Evolutionary conservation across 2,113 vertebrate species (phyloP).

Genomic region (Anhinga rufa): DNA sequence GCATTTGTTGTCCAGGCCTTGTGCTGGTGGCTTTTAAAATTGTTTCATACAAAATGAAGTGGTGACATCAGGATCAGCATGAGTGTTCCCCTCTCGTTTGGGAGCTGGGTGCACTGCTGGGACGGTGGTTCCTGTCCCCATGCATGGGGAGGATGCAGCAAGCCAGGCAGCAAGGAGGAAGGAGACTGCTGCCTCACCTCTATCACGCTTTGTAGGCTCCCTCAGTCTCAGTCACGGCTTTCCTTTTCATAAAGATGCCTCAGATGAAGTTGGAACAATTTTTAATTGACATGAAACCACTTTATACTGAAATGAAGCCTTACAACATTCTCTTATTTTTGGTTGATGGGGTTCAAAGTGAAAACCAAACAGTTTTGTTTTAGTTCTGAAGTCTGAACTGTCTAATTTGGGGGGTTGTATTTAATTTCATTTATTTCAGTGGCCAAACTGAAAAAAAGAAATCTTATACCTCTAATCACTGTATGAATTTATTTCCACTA

Average conservation of each 20-base stretch:
- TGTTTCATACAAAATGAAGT: neutral
- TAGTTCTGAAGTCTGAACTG: neutral
- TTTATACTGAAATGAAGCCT: neutral
- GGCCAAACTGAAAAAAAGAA: neutral
- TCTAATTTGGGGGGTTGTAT: neutral
- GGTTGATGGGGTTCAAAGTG: neutral
- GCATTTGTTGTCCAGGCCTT: neutral
- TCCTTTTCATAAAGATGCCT: neutral
- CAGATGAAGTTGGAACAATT: neutral
- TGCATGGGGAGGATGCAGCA: fast-evolving
- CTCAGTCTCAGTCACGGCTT: neutral
- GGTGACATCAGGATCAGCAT: neutral
- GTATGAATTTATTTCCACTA: neutral
- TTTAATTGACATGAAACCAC: neutral
- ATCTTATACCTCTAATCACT: neutral
- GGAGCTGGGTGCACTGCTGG: fast-evolving
- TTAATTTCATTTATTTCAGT: neutral
- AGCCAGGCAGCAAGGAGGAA: fast-evolving
- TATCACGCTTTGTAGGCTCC: neutral
- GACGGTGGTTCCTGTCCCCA: fast-evolving
- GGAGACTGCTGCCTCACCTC: neutral
- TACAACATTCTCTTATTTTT: neutral
- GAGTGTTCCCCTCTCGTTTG: neutral
- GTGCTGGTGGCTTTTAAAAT: neutral
- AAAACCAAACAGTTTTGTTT: neutral